Percentiles rank a stretch among this genome's conserved stretches.
Evolutionary conservation across 2,113 vertebrate genomes (phyloP).

Genomic region (Spilogale gracilis): DNA sequence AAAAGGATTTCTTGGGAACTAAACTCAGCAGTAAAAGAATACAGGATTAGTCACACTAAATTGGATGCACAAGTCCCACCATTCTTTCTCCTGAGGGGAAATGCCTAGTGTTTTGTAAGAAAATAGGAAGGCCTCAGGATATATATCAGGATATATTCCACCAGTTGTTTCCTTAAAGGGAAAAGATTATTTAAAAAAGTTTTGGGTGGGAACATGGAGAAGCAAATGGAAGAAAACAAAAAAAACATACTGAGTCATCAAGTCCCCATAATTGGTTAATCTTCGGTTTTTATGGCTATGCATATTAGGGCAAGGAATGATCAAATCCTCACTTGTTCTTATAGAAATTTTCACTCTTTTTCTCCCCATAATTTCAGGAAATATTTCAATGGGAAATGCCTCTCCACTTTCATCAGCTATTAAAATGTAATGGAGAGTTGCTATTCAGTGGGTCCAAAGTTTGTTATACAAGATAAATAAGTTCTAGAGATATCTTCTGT

Average conservation of each 20-base stretch:
- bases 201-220: background rate
- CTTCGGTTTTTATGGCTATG: background rate
- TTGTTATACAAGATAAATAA: background rate
- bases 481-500: background rate
- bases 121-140: slow-evolving; percentile 43
- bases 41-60: slow-evolving; percentile 61
- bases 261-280: background rate
- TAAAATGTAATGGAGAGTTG: background rate
- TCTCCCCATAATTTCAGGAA: background rate
- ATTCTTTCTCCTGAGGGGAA: slow-evolving; percentile 61
- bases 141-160: background rate
- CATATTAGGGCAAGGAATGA: background rate
- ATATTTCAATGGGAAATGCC: background rate
- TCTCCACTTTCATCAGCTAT: slow-evolving; percentile 34
- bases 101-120: slow-evolving; percentile 2
- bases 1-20: slow-evolving; percentile 72
- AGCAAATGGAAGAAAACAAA: background rate
- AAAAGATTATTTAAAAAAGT: slow-evolving; percentile 6
- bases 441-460: background rate
- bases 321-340: background rate
- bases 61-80: background rate
- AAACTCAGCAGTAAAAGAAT: slow-evolving; percentile 55
- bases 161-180: slow-evolving; percentile 54
- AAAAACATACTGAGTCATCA: background rate
- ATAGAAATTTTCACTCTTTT: slow-evolving; percentile 14